Base-by-base conservation (phyloP, 2,888 invertebrate genomes). In the Coenonympha arcania region DNA sequence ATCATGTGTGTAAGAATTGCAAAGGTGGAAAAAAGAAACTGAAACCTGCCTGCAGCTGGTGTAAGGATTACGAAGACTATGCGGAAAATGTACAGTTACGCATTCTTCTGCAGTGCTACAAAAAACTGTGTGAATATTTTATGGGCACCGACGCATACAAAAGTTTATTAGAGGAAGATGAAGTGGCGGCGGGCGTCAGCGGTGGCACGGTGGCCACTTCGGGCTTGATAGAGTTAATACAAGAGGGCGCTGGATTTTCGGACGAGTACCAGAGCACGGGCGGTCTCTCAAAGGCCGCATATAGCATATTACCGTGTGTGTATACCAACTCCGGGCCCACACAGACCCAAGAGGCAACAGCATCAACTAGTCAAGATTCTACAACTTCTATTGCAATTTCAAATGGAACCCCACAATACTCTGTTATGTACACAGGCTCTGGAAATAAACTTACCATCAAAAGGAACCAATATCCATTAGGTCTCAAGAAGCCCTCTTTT, bases 1-100 rank as follows among this genome's bases (percentile, higher is more conserved):
- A 97, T 79, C 93, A 95, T 80, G 93, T 96, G 30, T 96, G 96
- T 76, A 91, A 91, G 62, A 88, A 89, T 45, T 96, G 96, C 73
- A 89, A 93, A 68, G 94, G 95, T 39, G 94, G 94, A 3, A 90
- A 92, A 60, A 95, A 95, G 79, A 92, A 92, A 71, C 87, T 96
- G 41, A 93, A 93, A 69, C 95, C 95, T 0, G 90, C 92, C 0
- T 96, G 96, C 74, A 87, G 90, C 61, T 93, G 92, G 90, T 96
- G 96, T 76, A 93, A 92, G 74, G 93, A 95, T 67, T 94, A 93
- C 66, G 90, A 90, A 30, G 90, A 91, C 56, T 96, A 95, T 74
- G 88, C 89, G 45, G 95, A 95, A 74, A 95, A 95, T 76, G 90
- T 91, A 56, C 91, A 93, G 63, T 82, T 96, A 64, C 89, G 93